Evolutionary conservation across 2,888 invertebrate genomes (phyloP), one percentile per base, ranked within the genome.

Genomic region (Drosophila flavopinicola): DNA sequence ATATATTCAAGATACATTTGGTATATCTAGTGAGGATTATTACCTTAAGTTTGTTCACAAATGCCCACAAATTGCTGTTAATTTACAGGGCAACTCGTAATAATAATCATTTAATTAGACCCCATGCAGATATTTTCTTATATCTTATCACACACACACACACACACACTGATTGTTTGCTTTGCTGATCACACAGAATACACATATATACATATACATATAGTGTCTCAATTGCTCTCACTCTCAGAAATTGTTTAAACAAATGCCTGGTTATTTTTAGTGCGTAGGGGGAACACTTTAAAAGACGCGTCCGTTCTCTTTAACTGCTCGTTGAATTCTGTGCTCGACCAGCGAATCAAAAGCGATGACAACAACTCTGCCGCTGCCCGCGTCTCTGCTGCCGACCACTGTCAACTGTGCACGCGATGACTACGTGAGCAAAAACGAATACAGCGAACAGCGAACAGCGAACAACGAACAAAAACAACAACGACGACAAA

Each of bases 381-480:
- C 41, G 20, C 61, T 37, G 17, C 5, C 33, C 13, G 47, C 61
- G 47, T 52, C 67, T 23, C 54, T 35, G 70, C 20, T 30, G 2
- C 15, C 56, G n/a, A 53, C 10, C n/a, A 17, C 15, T 1, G 37
- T 56, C 20, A 29, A 30, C 42, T 47, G 85, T 75, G 59, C 83
- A 83, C 75, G 83, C 88, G 71, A 51, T 83, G 86, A 10, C 88
- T 87, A 87, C 83, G 83, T 84, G 83, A 87, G 86, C 83, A 84
- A 49, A 71, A 69, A 61, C 85, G 79, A 72, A 48, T 48, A 78
- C 61, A 72, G 45, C 61, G 56, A 44, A 53, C 49, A 47, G 24
- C 53, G 56, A 44, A 44, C 33, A 44, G 54, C 42, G n/a, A 39
- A 39, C 39, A 56, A 48, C 44, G 27, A 29, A n/a, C n/a, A n/a